These are phyloP conservation scores for Drosophila tani DNA, from an alignment of 1,140 invertebrate species.

Conservation along the genomic window DNA sequence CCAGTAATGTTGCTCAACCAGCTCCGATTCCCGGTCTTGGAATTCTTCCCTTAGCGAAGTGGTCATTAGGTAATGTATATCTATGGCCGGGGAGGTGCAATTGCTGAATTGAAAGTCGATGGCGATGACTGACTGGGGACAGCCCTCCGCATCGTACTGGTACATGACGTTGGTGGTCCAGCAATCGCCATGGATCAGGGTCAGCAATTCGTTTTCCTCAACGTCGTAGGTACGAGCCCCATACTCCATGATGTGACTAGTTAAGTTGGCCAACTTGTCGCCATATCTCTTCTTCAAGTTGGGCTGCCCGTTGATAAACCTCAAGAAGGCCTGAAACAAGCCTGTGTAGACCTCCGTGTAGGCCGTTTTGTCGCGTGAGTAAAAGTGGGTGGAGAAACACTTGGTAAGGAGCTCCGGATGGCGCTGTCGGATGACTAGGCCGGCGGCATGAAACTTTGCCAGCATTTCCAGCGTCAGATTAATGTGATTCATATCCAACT, in stretches of 20 bases:
- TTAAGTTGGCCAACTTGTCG: slow-evolving; percentile 51
- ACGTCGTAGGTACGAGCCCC: slow-evolving; percentile 45
- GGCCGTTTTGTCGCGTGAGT: slow-evolving; percentile 27
- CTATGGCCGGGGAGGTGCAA: slow-evolving; percentile 58
- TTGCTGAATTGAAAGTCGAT: slow-evolving; percentile 75
- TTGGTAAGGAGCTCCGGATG: slow-evolving; percentile 35
- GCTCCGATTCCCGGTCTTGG: slow-evolving; percentile 31
- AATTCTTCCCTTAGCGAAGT: slow-evolving; percentile 64
- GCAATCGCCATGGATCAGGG: slow-evolving; percentile 88
- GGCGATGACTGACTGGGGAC: slow-evolving; percentile 81
- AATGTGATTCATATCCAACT: slow-evolving; percentile 85
- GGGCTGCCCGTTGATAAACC: slow-evolving; percentile 30
- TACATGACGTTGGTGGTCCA: slow-evolving; percentile 89
- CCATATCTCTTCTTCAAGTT: slow-evolving; percentile 46
- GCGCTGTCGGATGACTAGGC: slow-evolving; percentile 31
- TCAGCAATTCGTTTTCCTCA: slow-evolving; percentile 85
- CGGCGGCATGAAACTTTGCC: slow-evolving; percentile 86
- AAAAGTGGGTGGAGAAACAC: slow-evolving; percentile 47
- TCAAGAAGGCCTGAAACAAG: slow-evolving; percentile 31
- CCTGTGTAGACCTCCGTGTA: slow-evolving; percentile 25
- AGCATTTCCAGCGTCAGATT: slow-evolving; percentile 85
- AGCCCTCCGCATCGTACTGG: slow-evolving; percentile 81
- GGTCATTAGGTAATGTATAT: slow-evolving; percentile 76
- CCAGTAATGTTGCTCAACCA: slow-evolving; percentile 63
- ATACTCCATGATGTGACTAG: slow-evolving; percentile 61